Conservation (phyloP, 2,888 invertebrate species). For the Diarsia rubi region DNA sequence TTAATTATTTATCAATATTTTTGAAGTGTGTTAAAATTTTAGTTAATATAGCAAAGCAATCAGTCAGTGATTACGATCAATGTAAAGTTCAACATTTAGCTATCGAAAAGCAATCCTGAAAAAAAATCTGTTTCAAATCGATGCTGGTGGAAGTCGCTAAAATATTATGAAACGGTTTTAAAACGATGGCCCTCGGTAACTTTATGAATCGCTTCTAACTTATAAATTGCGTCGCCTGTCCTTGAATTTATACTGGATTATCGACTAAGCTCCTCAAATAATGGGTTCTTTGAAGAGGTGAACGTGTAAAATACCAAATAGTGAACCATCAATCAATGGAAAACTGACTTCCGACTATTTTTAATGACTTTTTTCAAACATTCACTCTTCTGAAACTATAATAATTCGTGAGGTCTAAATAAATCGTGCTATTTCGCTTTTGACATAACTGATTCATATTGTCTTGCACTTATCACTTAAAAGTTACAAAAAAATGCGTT, state of each 20-base stretch:
- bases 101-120: not conserved
- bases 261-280: conserved; percentile 24
- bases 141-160: not conserved
- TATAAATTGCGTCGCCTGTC: not conserved
- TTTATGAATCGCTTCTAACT: conserved; percentile 19
- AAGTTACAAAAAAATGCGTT: not conserved
- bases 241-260: conserved; percentile 30
- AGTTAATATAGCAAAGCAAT: no score
- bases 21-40: not conserved
- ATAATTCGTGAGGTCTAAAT: not conserved
- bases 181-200: not conserved
- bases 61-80: not conserved
- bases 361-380: not conserved
- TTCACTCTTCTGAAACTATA: not conserved
- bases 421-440: not conserved
- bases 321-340: not conserved
- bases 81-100: not conserved
- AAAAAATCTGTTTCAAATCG: not conserved
- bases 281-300: not conserved
- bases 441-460: not conserved
- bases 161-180: not conserved
- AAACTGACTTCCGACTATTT: not conserved
- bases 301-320: conserved; percentile 13
- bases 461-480: not conserved
- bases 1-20: not conserved